Conservation (phyloP, 2,797 vertebrate species). For the Sus cebifrons region DNA sequence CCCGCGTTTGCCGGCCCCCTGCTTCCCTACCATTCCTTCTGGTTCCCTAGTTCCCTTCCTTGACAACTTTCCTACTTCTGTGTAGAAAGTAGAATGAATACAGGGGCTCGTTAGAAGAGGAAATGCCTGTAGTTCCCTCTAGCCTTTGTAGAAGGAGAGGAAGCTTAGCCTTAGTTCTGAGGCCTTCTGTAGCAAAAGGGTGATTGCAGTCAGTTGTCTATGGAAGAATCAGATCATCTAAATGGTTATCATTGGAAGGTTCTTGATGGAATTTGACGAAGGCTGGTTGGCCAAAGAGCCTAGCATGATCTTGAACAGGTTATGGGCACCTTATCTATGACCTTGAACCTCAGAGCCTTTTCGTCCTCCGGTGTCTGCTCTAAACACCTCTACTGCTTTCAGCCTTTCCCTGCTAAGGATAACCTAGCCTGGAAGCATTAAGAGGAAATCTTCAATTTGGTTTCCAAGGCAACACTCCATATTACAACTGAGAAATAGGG, state of each 20-base stretch:
- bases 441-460: background rate
- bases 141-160: background rate
- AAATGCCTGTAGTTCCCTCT: background rate
- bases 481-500: background rate
- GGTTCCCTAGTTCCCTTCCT: background rate
- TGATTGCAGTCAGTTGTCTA: background rate
- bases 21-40: background rate
- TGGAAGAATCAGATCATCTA: background rate
- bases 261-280: background rate
- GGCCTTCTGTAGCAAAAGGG: background rate
- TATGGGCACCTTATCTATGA: background rate
- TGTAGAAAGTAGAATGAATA: background rate
- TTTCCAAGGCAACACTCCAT: conserved; percentile 3
- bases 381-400: background rate
- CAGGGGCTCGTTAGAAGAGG: background rate
- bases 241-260: background rate
- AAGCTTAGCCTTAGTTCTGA: background rate
- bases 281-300: background rate
- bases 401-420: background rate
- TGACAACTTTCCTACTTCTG: background rate
- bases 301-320: background rate
- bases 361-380: background rate
- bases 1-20: background rate
- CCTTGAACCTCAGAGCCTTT: background rate
- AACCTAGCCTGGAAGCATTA: background rate